phyloP scores from a whole-genome alignment of 2,888 invertebrate species.

The Agonopterix subpropinquella region DNA sequence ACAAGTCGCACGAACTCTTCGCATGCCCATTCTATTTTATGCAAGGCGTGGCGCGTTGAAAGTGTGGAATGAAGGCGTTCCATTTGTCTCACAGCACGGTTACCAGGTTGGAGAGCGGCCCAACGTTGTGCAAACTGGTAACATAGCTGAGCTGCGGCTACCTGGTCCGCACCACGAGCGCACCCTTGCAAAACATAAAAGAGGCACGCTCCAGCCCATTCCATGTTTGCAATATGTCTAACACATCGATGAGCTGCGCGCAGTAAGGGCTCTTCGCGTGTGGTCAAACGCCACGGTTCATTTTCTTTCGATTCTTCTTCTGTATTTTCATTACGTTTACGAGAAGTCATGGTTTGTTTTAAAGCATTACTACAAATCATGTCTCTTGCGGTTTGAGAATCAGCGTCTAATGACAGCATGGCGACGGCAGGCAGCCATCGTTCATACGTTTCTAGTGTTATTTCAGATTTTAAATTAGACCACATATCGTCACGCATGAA shows the following conservation, averaged over 20 bases:
- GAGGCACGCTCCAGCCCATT: slow-evolving; percentile 72
- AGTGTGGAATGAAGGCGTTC: slow-evolving; percentile 60
- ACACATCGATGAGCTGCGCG: slow-evolving; percentile 67
- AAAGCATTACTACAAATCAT: slow-evolving; percentile 73
- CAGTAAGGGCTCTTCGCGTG: slow-evolving; percentile 59
- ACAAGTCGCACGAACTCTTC: slow-evolving; percentile 61
- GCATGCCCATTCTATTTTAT: slow-evolving; percentile 66
- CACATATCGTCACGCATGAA: slow-evolving; percentile 70
- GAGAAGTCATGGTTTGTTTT: slow-evolving; percentile 69
- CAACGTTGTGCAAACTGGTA: slow-evolving; percentile 70
- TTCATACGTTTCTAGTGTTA: slow-evolving; percentile 67
- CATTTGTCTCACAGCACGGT: slow-evolving; percentile 67
- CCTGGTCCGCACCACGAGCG: slow-evolving; percentile 69
- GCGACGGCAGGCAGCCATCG: slow-evolving; percentile 61
- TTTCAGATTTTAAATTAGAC: slow-evolving; percentile 69
- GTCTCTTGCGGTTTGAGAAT: slow-evolving; percentile 63
- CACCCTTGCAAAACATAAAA: slow-evolving; percentile 70
- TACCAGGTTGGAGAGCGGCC: slow-evolving; percentile 64
- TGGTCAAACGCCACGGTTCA: slow-evolving; percentile 59
- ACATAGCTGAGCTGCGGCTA: slow-evolving; percentile 67
- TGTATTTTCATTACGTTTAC: slow-evolving; percentile 40
- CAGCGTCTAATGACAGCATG: slow-evolving; percentile 53
- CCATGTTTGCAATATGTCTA: slow-evolving; percentile 66
- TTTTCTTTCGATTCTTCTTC: slow-evolving; percentile 40
- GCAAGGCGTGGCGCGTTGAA: slow-evolving; percentile 63